phyloP scores from a whole-genome alignment of 2,113 vertebrate genomes.

The Rutilus rutilus region DNA sequence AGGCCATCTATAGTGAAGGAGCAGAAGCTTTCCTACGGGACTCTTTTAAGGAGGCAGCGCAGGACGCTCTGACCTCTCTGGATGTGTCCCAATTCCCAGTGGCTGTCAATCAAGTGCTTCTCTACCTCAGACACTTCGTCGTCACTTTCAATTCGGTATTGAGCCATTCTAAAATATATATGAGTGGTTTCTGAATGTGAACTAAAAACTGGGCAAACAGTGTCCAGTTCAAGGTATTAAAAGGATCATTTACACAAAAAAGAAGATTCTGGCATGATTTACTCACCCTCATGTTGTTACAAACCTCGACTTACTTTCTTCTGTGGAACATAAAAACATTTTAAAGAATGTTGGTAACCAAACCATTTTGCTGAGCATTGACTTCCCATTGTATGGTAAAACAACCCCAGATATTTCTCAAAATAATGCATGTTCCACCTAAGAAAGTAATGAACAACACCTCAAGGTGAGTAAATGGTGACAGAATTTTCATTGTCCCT shows the following conservation, averaged over 20 bases:
- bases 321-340: background rate
- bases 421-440: background rate
- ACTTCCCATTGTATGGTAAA: background rate
- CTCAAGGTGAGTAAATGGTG: background rate
- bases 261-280: background rate
- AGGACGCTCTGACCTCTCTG: constrained; percentile 65
- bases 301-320: background rate
- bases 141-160: constrained; percentile 82
- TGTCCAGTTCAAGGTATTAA: background rate
- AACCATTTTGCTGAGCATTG: background rate
- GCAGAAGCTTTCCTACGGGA: constrained; percentile 53
- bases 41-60: constrained; percentile 64
- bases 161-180: constrained; percentile 27
- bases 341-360: background rate
- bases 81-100: constrained; percentile 68
- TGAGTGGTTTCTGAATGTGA: background rate
- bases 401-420: background rate
- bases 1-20: constrained; percentile 73
- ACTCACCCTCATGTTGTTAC: background rate
- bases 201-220: background rate
- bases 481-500: background rate
- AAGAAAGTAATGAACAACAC: background rate
- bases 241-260: background rate
- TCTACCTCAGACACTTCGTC: constrained; percentile 84
- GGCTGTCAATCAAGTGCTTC: constrained; percentile 81